Base-by-base conservation (phyloP, 1,140 invertebrate species). In the Ips nitidus region DNA sequence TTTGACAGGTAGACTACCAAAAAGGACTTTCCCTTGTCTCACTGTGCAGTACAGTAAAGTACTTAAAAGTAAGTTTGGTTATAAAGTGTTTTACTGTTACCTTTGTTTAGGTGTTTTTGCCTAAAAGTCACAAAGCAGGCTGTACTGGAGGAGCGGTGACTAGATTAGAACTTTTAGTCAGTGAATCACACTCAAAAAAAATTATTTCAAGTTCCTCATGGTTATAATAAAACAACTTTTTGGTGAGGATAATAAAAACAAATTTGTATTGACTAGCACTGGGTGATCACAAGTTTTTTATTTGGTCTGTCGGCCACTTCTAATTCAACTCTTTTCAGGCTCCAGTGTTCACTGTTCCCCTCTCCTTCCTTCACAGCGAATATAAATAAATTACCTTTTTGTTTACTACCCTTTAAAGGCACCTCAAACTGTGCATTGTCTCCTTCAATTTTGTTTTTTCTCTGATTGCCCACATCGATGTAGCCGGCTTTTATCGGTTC, bases 131-230 rank as follows among this genome's bases (percentile, higher is more conserved):
- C 45, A 52, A 71, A 63, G 50, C 36, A n/a, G 58, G 71, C 62
- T 71, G 70, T 59, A 69, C 88, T 69, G 88, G 89, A 64, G 92
- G 91, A 0, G 91, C 91, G 0, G 86, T 93, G 53, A 85, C 85
- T 36, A 83, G 92, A 62, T 82, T 95, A 4, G 90, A 94, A 81
- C 86, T 88, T 53, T 89, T 94, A 74, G 81, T 95, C 39, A 86
- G 87, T 64, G 86, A 86, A 77, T 84, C n/a, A 87, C 74, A 74
- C 90, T 5, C 87, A 84, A 71, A 82, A 84, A 71, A 83, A 85
- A 50, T 80, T 80, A 4, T 90, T 94, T 56, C 80, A 86, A 7
- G 83, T 84, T 52, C 90, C 92, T 1, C 80, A 82, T 71, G 91
- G 91, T 45, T 74, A 71, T 63, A 52, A 63, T 36, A 63, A 65